Conservation (phyloP, 2,888 invertebrate species). For the Plagodis pulveraria region DNA sequence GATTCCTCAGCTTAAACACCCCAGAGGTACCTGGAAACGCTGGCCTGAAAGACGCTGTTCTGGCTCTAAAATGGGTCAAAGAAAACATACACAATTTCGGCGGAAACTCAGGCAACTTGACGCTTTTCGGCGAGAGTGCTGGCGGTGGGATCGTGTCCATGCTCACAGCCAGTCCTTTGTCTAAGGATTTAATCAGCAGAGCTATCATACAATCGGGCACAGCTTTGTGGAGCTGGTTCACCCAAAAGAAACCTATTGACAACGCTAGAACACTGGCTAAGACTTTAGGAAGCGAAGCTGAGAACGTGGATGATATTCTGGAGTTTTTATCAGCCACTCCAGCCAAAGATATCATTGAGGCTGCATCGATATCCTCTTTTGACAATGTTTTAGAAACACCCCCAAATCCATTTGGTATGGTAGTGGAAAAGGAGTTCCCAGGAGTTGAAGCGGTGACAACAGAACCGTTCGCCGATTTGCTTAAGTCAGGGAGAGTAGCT, state of each 20-base stretch:
- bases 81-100: conserved; percentile 73
- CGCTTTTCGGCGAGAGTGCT: conserved; percentile 72
- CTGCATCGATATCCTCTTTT: conserved; percentile 44
- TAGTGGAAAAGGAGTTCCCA: conserved; percentile 73
- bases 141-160: conserved; percentile 61
- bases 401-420: conserved; percentile 48
- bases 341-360: conserved; percentile 66
- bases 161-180: conserved; percentile 67
- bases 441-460: conserved; percentile 66
- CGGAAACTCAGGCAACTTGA: conserved; percentile 72
- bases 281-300: conserved; percentile 63
- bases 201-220: conserved; percentile 73
- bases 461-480: conserved; percentile 62
- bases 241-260: conserved; percentile 64
- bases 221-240: conserved; percentile 50
- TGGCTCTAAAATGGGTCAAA: conserved; percentile 73
- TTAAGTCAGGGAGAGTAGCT: conserved; percentile 69
- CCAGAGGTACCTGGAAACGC: conserved; percentile 79
- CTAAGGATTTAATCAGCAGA: conserved; percentile 66
- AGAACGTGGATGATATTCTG: conserved; percentile 63
- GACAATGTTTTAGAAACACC: conserved; percentile 38
- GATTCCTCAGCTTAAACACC: conserved; percentile 72
- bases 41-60: conserved; percentile 72
- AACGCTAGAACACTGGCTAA: conserved; percentile 62
- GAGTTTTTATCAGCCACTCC: conserved; percentile 69